Conservation (phyloP, 2,888 invertebrate species). For the Hydrotaea diabolus region DNA sequence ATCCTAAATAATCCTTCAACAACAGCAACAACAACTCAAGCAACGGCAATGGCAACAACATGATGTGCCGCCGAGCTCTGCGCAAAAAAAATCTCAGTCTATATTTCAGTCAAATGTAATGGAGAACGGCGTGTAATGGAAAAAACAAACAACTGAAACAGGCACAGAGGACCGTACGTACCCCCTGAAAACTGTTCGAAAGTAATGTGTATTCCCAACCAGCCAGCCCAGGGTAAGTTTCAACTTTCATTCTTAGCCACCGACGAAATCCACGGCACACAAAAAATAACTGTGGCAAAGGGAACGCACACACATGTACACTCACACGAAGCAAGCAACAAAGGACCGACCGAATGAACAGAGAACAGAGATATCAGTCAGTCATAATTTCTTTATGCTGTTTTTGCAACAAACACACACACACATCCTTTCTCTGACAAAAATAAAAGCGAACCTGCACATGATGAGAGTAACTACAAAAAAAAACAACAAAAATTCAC, state of each 20-base stretch:
- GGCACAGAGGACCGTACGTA: neutral
- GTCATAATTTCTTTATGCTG: slow-evolving; percentile 61
- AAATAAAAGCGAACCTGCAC: slow-evolving; percentile 51
- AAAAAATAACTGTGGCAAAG: neutral
- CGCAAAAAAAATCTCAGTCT: slow-evolving; percentile 21
- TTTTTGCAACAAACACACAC: slow-evolving; percentile 41
- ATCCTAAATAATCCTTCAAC: slow-evolving; percentile 50
- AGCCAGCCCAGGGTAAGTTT: slow-evolving; percentile 61
- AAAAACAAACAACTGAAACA: neutral
- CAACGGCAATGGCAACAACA: neutral
- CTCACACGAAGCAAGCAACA: no score
- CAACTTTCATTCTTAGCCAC: slow-evolving; percentile 54
- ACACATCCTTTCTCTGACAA: slow-evolving; percentile 20
- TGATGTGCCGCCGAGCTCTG: neutral
- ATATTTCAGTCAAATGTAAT: slow-evolving; percentile 34
- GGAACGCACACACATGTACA: neutral
- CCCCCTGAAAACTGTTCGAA: neutral
- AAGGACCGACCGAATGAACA: neutral
- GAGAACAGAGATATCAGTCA: slow-evolving; percentile 32
- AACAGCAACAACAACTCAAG: slow-evolving; percentile 30
- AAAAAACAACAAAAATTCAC: slow-evolving; percentile 2
- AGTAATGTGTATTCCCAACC: slow-evolving; percentile 17
- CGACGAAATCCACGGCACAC: neutral
- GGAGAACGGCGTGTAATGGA: neutral
- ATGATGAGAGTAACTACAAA: slow-evolving; percentile 28